Percentiles rank a stretch among this genome's conserved stretches.
Evolutionary conservation across 2,888 invertebrate species (phyloP).

Genomic region (Drosophila subquinaria): DNA sequence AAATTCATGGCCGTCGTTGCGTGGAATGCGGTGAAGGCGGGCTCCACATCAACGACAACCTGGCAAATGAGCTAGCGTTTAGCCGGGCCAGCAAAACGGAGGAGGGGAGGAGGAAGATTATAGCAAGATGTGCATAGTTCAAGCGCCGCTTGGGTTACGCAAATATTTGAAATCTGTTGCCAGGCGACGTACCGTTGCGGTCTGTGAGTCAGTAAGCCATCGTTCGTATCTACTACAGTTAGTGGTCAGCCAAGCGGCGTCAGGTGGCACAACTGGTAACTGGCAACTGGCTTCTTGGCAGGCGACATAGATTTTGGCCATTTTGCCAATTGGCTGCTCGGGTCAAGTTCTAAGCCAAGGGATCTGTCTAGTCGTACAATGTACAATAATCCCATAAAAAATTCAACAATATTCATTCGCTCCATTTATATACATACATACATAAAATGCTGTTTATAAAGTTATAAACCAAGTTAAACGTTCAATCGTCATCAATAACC

Average conservation of each 20-base stretch:
- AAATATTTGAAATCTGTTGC: slow-evolving; percentile 74
- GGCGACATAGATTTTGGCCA: slow-evolving; percentile 30
- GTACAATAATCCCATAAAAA: neutral
- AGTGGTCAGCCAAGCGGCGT: slow-evolving; percentile 45
- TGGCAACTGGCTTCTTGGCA: slow-evolving; percentile 22
- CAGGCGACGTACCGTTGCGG: slow-evolving; percentile 51
- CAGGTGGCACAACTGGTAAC: slow-evolving; percentile 35
- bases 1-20: slow-evolving; percentile 58
- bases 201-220: slow-evolving; percentile 48
- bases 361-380: neutral
- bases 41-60: slow-evolving; percentile 47
- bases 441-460: neutral
- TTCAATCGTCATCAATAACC: slow-evolving; percentile 17
- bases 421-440: neutral
- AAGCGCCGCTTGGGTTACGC: slow-evolving; percentile 61
- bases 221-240: slow-evolving; percentile 28
- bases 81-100: neutral
- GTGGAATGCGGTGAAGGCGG: slow-evolving; percentile 74
- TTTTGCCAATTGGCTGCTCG: slow-evolving; percentile 34
- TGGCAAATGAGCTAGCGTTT: slow-evolving; percentile 60
- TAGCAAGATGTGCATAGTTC: slow-evolving; percentile 40
- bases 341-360: slow-evolving; percentile 14
- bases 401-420: neutral
- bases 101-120: neutral
- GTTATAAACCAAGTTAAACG: slow-evolving; percentile 8